Evolutionary conservation across 2,113 vertebrate genomes (phyloP), one percentile per base, ranked within the genome.

Genomic region (Recurvirostra avosetta): DNA sequence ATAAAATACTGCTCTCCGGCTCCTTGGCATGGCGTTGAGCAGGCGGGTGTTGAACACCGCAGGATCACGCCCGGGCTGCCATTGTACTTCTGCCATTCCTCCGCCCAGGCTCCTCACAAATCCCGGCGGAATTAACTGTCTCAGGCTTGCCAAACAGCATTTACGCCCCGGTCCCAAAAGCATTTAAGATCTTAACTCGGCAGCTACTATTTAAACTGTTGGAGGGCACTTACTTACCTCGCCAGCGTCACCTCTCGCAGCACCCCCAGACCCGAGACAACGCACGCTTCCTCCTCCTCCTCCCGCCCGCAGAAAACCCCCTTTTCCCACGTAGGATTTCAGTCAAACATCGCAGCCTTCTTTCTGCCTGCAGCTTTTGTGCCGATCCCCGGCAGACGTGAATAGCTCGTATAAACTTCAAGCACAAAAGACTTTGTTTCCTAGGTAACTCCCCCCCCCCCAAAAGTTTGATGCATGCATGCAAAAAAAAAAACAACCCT

Each of bases 351-450:
- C 56, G 70, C 94, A 97, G 97, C 83, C 94, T 98, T 94, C 98
- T 95, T 97, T 98, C 97, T 97, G 97, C 97, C 97, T 97, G 97
- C 95, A 97, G 98, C 98, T 98, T 99, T 99, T 99, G 98, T 99
- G 97, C 96, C n/a, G 94, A 97, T 96, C 97, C 96, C 97, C 98
- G 92, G 98, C 92, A 97, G 94, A 98, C 98, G 97, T 97, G 97
- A 98, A 98, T 98, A 98, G 98, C 98, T 98, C 98, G 93, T 98
- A 98, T 98, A 99, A 99, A 99, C 98, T 98, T 98, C 61, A 77
- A 97, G 97, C 98, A 99, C 98, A 99, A 99, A 99, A 98, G 99
- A 99, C 97, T 98, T 96, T 95, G 99, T 99, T 99, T 99, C 99
- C 99, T 98, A 98, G 99, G 99, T 98, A 99, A 99, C 99, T 97